Conservation (phyloP, 2,113 vertebrate species). For the Myocastor coypus region DNA sequence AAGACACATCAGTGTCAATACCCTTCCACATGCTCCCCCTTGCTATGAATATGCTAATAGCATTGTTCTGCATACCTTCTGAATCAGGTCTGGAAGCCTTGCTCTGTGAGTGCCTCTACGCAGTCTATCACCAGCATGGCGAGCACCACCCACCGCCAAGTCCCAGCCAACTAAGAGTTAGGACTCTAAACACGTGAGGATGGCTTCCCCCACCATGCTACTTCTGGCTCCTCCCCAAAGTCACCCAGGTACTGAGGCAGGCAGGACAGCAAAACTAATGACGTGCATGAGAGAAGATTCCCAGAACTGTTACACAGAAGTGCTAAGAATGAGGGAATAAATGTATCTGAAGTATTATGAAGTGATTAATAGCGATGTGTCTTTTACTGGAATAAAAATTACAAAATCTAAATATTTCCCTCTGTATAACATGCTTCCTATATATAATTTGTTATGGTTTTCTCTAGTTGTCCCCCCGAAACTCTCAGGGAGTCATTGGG, state of each 20-base stretch:
- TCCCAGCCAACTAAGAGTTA: background rate
- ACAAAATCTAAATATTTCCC: background rate
- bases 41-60: background rate
- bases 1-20: background rate
- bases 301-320: background rate
- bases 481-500: too few species aligned
- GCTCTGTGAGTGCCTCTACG: background rate
- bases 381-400: background rate
- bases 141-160: background rate
- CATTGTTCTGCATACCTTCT: background rate
- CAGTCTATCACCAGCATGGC: background rate
- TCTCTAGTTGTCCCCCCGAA: too few species aligned
- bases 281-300: background rate
- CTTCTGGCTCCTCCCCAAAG: background rate
- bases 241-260: background rate
- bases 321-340: background rate
- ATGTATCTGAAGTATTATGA: background rate
- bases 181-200: background rate
- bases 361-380: background rate
- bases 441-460: too few species aligned
- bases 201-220: background rate
- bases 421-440: background rate
- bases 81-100: background rate
- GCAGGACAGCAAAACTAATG: background rate
- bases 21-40: background rate